These are phyloP conservation scores for Sebastes kiyomatsui DNA, from an alignment of 2,797 vertebrate genomes.

Conservation along the genomic window DNA sequence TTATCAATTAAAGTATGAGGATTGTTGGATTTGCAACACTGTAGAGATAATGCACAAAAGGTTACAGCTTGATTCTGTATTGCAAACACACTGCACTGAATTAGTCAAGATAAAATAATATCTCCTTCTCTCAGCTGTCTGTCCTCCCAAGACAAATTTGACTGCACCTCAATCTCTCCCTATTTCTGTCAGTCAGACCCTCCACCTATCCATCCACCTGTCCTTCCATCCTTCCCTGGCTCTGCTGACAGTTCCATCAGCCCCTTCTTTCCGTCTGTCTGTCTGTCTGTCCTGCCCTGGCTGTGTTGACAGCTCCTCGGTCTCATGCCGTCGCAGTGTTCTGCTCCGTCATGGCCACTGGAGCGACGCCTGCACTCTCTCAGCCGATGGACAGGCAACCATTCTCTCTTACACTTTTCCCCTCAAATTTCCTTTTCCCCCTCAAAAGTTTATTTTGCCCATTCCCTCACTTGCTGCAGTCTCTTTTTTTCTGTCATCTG, in stretches of 20 bases:
- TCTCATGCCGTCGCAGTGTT: slow-evolving; percentile 70
- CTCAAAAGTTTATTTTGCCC: slow-evolving; percentile 67
- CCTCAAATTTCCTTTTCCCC: slow-evolving; percentile 29
- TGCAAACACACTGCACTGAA: neutral
- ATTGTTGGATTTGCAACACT: neutral
- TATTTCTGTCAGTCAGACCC: slow-evolving; percentile 46
- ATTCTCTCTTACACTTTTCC: slow-evolving; percentile 44
- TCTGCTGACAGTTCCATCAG: slow-evolving; percentile 72
- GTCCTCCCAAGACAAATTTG: slow-evolving; percentile 33
- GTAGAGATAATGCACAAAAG: neutral
- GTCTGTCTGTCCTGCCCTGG: slow-evolving; percentile 57
- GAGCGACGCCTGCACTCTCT: slow-evolving; percentile 73
- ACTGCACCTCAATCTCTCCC: slow-evolving; percentile 37
- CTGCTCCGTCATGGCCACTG: slow-evolving; percentile 79
- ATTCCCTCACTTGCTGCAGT: slow-evolving; percentile 34
- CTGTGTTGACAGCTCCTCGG: slow-evolving; percentile 77
- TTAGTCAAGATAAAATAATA: slow-evolving; percentile 28
- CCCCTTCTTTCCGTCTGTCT: slow-evolving; percentile 51
- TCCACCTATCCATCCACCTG: slow-evolving; percentile 36
- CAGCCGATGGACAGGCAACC: slow-evolving; percentile 70
- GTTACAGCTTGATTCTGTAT: neutral
- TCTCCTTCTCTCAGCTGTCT: slow-evolving; percentile 25
- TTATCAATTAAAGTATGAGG: neutral
- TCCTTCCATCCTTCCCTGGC: slow-evolving; percentile 60
- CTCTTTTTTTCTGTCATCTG: slow-evolving; percentile 48